Conservation (phyloP, 2,888 invertebrate genomes). For the Drosophila fulvimacula region DNA sequence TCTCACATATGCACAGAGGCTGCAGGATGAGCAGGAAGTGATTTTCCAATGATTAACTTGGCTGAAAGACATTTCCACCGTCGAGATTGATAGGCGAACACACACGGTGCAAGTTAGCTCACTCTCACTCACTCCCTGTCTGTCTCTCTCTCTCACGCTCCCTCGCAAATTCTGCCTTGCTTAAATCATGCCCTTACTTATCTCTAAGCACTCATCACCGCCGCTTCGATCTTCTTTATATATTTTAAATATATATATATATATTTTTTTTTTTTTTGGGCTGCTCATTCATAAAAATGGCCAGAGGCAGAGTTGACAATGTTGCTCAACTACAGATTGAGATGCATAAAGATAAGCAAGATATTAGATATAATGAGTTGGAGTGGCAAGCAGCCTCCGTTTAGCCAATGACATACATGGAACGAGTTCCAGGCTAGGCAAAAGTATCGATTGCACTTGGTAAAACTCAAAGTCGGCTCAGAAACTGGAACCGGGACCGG, state of each 20-base stretch:
- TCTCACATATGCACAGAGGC: conserved; percentile 46
- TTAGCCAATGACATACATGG: conserved; percentile 51
- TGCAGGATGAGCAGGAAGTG: conserved; percentile 77
- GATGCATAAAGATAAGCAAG: conserved; percentile 74
- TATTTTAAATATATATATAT: conserved; percentile 3
- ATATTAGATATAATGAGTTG: conserved; percentile 75
- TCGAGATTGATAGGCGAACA: conserved; percentile 49
- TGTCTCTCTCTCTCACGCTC: background rate
- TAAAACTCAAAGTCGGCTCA: conserved; percentile 59
- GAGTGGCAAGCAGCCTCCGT: conserved; percentile 50
- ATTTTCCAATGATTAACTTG: conserved; percentile 84
- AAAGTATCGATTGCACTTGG: conserved; percentile 77
- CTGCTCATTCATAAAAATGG: conserved; percentile 71
- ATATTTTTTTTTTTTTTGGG: conserved; percentile 8
- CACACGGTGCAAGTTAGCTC: conserved; percentile 26
- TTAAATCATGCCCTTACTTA: conserved; percentile 46
- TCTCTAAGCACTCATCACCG: conserved; percentile 74
- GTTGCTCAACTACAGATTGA: conserved; percentile 70
- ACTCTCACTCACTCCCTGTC: conserved; percentile 11
- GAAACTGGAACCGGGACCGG: conserved; percentile 59
- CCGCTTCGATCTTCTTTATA: conserved; percentile 31
- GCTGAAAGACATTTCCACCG: conserved; percentile 65
- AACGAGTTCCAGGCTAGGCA: conserved; percentile 36
- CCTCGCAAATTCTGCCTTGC: conserved; percentile 11
- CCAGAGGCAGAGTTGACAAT: conserved; percentile 69